These are phyloP conservation scores for Araneus ventricosus DNA, from an alignment of 1,140 invertebrate species.

Conservation along the genomic window DNA sequence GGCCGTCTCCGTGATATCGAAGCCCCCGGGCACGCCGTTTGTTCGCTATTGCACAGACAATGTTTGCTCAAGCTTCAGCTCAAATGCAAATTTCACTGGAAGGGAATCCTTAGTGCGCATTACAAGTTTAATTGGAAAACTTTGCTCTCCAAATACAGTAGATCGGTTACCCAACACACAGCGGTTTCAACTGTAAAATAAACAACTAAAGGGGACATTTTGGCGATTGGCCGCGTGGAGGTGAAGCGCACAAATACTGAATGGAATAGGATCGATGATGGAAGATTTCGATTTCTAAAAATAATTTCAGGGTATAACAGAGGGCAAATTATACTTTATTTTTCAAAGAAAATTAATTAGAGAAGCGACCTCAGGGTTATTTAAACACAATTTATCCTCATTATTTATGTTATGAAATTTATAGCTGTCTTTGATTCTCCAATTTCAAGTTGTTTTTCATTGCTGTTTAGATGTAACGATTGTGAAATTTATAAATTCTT, in stretches of 20 bases:
- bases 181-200: constrained; percentile 51
- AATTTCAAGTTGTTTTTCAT: no score
- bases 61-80: constrained; percentile 55
- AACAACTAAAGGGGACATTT: constrained; percentile 57
- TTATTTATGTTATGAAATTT: no score
- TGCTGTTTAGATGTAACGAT: no score
- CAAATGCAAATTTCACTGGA: constrained; percentile 62
- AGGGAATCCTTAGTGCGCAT: constrained; percentile 52
- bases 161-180: constrained; percentile 42
- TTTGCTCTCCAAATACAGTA: constrained; percentile 67
- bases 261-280: not conserved
- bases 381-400: no score
- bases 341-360: no score
- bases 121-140: constrained; percentile 75
- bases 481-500: no score
- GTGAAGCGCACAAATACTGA: not conserved
- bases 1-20: not conserved
- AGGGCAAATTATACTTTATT: not conserved
- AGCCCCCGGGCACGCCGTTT: constrained; percentile 28
- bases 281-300: not conserved
- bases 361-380: no score
- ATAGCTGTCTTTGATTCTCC: no score
- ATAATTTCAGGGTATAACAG: not conserved
- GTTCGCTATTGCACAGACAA: constrained; percentile 11
- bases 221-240: not conserved